A percentile compares a stretch with the other conserved stretches of the same genome.
phyloP scores from a whole-genome alignment of 2,113 vertebrate species.

The Malurus elegans region DNA sequence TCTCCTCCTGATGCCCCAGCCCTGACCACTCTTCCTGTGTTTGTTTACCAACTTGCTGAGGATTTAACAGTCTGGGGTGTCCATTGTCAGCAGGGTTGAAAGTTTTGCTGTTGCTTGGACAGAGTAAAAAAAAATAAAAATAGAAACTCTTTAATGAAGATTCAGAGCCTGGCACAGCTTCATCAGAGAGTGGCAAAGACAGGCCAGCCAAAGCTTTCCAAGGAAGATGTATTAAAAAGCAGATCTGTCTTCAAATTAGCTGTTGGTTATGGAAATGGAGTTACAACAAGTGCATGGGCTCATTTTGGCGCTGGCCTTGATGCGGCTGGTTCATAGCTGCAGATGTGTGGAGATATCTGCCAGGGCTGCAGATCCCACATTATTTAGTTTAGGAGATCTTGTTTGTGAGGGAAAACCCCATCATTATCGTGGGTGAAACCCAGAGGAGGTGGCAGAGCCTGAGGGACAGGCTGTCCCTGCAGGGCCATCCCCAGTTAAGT shows the following conservation, averaged over 20 bases:
- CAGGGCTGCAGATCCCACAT: neutral
- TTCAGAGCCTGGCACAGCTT: neutral
- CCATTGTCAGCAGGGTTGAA: neutral
- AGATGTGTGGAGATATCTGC: neutral
- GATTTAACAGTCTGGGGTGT: neutral
- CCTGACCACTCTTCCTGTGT: constrained; percentile 36
- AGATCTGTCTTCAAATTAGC: neutral
- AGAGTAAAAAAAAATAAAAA: neutral
- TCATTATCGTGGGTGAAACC: fast-evolving
- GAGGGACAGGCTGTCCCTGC: neutral
- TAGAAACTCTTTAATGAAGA: neutral
- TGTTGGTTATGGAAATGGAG: neutral
- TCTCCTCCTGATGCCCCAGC: neutral
- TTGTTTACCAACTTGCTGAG: constrained; percentile 38
- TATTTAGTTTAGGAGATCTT: neutral
- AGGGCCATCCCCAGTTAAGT: neutral
- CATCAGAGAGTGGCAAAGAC: neutral
- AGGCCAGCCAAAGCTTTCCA: neutral
- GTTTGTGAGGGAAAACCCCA: neutral
- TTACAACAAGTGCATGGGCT: neutral
- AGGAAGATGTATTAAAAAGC: neutral
- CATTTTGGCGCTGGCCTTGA: fast-evolving
- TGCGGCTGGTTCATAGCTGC: neutral
- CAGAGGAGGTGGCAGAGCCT: neutral
- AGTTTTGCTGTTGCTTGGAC: neutral